Evolutionary conservation across 2,797 vertebrate species (phyloP), one percentile per base, ranked within the genome.

Genomic region (Bufotes viridis): DNA sequence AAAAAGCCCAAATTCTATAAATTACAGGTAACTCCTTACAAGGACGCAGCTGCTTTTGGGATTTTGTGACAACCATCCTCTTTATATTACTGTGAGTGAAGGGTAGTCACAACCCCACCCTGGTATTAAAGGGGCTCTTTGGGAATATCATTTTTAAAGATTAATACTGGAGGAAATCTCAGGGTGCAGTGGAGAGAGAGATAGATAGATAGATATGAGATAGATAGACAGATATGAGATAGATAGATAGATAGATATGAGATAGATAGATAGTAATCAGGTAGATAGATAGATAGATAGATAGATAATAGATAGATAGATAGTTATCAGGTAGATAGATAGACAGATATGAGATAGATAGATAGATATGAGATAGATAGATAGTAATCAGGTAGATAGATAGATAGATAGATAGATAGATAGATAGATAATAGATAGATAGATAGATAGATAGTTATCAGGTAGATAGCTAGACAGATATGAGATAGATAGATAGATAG

Each of bases 261-360:
- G 15, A 14, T 26, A 29, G 13, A 69, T 26, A 29, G 13, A 26
- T 26, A 29, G 22, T n/a, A n/a, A n/a, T n/a, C n/a, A 18, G 58
- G 20, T 60, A 60, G 15, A 14, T 26, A 29, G 13, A 69, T 26
- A 29, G 13, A 26, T 26, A 29, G 22, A 67, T n/a, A 24, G 24
- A 69, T 34, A 70, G 69, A 72, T 72, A 72, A 17, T 34, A 72
- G 17, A 72, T 72, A 72, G 29, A 72, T 42, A 72, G 69, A 67
- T 67, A 67, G 10, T 1, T 6, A n/a, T n/a, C n/a, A n/a, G 13
- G 13, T 24, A 26, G 67, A 15, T 69, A 24, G 63, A 24, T 24
- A 24, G 22, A 67, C 13, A 15, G 29, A 74, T 20, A n/a, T n/a
- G n/a, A 74, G 34, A 49, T 74, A 12, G 29, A 34, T 18, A 14